Evolutionary conservation across 2,888 invertebrate genomes (phyloP), one percentile per base, ranked within the genome.

Genomic region (Tupiocoris notatus): DNA sequence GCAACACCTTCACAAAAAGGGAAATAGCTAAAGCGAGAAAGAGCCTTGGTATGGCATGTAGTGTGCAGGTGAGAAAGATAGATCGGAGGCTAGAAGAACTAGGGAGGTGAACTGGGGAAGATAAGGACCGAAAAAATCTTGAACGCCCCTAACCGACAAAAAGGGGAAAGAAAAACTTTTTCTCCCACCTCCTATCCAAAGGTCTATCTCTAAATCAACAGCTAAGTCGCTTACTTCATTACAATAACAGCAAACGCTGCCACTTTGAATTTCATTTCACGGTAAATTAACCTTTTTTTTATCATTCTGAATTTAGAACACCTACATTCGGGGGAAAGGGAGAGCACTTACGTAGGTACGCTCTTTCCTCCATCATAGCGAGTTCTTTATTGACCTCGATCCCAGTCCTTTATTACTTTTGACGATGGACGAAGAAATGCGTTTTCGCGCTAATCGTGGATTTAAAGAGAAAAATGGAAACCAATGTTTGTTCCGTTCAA

Each of bases 281-380:
- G 67, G 67, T 67, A 67, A 67, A 67, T 67, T 67, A 67, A 67
- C 67, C n/a, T 67, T 67, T 67, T 67, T 64, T 65, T 67, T 39
- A 39, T 12, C 6, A 39, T 12, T 57, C 67, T 56, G 39, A 67
- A 67, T 56, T 67, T 67, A 57, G 39, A 12, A 7, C 39, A 3
- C 39, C 39, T 12, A 12, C 6, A 3, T 12, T 12, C 12, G 39
- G 12, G 12, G 12, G 12, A 39, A 39, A 12, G 12, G 39, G 39
- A 39, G 12, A 39, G 12, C 12, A 39, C 39, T 39, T 39, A 39
- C 39, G 39, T 12, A 39, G 6, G 3, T 12, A 39, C 39, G n/a
- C n/a, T n/a, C n/a, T n/a, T n/a, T n/a, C 39, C 6, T 39, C 39
- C 39, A 12, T 3, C 12, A 12, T 39, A 39, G 39, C 3, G 6